phyloP scores from a whole-genome alignment of 2,113 vertebrate species.

The Cygnus buccinator region DNA sequence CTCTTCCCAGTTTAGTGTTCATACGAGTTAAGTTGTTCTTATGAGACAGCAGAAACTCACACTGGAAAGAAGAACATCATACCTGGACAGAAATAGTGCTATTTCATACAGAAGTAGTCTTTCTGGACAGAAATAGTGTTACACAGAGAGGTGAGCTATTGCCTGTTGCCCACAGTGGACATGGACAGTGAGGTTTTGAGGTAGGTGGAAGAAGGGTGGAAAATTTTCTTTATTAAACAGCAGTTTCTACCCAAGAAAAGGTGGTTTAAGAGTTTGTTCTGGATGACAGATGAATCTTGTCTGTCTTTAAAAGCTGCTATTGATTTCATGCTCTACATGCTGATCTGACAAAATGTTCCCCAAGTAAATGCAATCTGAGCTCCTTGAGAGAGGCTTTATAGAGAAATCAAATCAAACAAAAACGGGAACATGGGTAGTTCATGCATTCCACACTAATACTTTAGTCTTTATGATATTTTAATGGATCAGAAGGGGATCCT shows the following conservation, averaged over 20 bases:
- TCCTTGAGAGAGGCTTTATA: neutral
- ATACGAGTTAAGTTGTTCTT: neutral
- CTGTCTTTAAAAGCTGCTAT: conserved; percentile 38
- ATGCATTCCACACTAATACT: conserved; percentile 57
- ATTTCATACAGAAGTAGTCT: neutral
- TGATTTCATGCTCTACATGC: conserved; percentile 44
- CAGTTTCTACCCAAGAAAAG: neutral
- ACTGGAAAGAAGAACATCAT: neutral
- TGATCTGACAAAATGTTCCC: conserved; percentile 51
- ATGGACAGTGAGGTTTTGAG: neutral
- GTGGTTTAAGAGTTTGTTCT: neutral
- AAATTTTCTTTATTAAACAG: neutral
- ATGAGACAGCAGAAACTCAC: neutral
- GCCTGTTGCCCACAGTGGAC: neutral
- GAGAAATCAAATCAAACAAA: conserved; percentile 63
- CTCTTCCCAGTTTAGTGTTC: no score
- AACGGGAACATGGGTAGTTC: conserved; percentile 25
- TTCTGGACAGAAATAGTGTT: neutral
- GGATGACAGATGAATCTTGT: neutral
- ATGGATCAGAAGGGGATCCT: conserved; percentile 25
- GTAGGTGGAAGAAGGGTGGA: neutral
- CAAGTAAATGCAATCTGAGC: conserved; percentile 49
- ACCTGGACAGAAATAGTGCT: neutral
- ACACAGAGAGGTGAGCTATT: neutral
- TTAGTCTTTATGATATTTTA: conserved; percentile 50